phyloP scores from a whole-genome alignment of 1,140 invertebrate species.

The Ostrea edulis region DNA sequence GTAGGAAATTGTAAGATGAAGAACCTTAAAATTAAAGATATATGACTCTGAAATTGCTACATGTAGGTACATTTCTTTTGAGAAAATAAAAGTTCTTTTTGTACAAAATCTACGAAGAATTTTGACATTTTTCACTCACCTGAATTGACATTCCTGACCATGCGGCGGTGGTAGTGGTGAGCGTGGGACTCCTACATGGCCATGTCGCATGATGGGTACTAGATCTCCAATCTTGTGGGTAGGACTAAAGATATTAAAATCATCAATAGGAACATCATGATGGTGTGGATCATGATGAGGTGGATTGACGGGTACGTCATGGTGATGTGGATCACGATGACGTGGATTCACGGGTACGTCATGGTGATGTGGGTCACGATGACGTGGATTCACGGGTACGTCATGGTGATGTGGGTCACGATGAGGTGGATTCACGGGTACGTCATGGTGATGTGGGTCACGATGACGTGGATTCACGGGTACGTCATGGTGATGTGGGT shows the following conservation, averaged over 20 bases:
- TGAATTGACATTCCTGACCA: constrained; percentile 19
- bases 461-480: background rate
- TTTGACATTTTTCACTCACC: background rate
- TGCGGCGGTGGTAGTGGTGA: background rate
- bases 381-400: background rate
- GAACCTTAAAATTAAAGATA: no score
- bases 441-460: background rate
- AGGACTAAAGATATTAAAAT: background rate
- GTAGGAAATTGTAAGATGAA: no score
- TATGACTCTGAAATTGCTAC: no score
- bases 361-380: background rate
- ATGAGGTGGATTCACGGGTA: background rate
- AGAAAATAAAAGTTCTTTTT: no score
- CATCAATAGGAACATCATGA: background rate
- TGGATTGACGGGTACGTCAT: background rate
- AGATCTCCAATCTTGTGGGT: constrained; percentile 9
- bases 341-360: background rate
- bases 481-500: background rate
- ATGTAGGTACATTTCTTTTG: no score
- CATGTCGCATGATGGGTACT: background rate
- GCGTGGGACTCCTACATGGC: background rate
- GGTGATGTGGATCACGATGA: background rate
- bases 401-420: background rate
- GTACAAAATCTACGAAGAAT: no score
- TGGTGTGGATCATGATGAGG: background rate